Percentiles rank a stretch among this genome's conserved stretches.
These are phyloP conservation scores for Heliothis virescens DNA, from an alignment of 1,140 invertebrate species.

Conservation along the genomic window DNA sequence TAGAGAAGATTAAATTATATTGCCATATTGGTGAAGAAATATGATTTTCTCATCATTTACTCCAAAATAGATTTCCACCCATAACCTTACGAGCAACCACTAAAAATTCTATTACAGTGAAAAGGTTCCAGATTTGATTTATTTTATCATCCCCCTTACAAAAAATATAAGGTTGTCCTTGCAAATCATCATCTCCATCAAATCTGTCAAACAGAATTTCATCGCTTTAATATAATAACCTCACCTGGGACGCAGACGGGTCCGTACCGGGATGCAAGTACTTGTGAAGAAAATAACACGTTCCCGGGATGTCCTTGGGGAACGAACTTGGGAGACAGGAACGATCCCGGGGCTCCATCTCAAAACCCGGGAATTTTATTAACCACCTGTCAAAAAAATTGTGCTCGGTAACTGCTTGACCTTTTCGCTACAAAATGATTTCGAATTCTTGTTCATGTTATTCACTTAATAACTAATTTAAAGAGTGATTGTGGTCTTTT, in stretches of 20 bases:
- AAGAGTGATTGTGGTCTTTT: not conserved
- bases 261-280: slow-evolving; percentile 91
- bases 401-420: slow-evolving; percentile 36
- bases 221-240: slow-evolving; percentile 23
- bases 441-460: slow-evolving; percentile 12
- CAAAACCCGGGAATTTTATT: slow-evolving; percentile 91
- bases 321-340: slow-evolving; percentile 95
- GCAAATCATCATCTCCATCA: not conserved
- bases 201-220: not conserved
- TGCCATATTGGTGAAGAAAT: too few relatives aligned
- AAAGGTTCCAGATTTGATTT: not conserved
- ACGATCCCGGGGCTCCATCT: slow-evolving; percentile 90
- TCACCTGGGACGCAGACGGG: slow-evolving; percentile 85
- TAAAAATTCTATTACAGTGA: too few relatives aligned
- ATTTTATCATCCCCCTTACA: not conserved
- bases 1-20: too few relatives aligned
- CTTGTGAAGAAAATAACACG: slow-evolving; percentile 94
- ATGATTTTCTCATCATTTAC: too few relatives aligned
- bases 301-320: slow-evolving; percentile 91
- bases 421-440: slow-evolving; percentile 38
- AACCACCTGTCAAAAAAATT: slow-evolving; percentile 89
- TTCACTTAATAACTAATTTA: slow-evolving; percentile 4
- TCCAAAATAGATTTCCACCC: too few relatives aligned
- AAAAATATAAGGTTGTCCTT: not conserved
- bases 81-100: too few relatives aligned